Conservation (phyloP, 2,113 vertebrate species). For the Elanus axillaris region DNA sequence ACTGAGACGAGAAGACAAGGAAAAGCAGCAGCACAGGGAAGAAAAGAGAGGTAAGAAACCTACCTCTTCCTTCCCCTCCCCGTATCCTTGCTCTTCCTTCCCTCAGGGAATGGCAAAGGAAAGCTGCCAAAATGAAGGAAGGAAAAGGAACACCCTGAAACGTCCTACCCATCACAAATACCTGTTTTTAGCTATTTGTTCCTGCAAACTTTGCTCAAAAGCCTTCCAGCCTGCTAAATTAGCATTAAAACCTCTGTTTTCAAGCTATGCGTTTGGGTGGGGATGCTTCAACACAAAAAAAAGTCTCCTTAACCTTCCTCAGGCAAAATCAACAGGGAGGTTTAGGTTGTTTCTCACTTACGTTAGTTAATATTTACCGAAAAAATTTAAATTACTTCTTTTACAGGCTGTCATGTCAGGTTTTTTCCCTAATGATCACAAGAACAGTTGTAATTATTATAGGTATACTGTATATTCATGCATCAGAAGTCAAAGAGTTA, state of each 20-base stretch:
- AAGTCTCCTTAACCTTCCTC: neutral
- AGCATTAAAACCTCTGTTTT: neutral
- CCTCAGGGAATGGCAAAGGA: neutral
- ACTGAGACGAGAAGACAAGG: neutral
- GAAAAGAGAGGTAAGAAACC: neutral
- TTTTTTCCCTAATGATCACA: neutral
- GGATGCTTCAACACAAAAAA: neutral
- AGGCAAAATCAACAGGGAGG: neutral
- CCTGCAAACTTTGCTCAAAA: neutral
- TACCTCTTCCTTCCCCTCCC: neutral
- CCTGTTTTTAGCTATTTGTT: neutral
- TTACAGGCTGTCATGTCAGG: rapidly evolving
- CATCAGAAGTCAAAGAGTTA: neutral
- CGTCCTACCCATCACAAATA: neutral
- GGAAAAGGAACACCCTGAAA: neutral
- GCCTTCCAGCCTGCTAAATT: neutral
- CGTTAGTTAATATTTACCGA: neutral
- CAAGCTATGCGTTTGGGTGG: neutral
- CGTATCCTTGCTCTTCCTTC: neutral
- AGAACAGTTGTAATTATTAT: neutral
- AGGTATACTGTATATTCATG: neutral
- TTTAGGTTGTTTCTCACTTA: neutral
- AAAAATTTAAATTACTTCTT: neutral
- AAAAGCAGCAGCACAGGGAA: neutral
- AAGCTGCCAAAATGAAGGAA: neutral